Conservation (phyloP, 2,113 vertebrate species). For the Miniopterus natalensis region DNA sequence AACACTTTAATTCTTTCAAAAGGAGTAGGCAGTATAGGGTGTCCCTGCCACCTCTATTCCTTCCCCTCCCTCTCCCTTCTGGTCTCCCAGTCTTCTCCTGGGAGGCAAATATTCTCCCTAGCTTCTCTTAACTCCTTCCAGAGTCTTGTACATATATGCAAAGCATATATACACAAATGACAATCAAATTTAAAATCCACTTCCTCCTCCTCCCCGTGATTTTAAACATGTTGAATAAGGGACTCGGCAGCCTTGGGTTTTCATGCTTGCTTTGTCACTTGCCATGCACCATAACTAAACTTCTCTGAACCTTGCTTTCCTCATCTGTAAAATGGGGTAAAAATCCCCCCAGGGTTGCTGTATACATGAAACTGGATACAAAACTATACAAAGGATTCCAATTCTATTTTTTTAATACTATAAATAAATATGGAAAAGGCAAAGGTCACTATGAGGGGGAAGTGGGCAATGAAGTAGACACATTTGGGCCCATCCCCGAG, state of each 20-base stretch:
- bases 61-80: not conserved
- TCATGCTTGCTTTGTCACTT: constrained; percentile 24
- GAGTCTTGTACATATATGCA: constrained; percentile 3
- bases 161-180: constrained; percentile 55
- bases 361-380: not conserved
- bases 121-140: constrained; percentile 39
- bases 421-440: constrained; percentile 36
- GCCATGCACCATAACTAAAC: not conserved
- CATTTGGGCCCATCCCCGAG: not conserved
- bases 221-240: not conserved
- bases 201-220: not conserved
- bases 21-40: not conserved
- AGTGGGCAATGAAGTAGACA: not conserved
- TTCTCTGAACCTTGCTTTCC: constrained; percentile 6
- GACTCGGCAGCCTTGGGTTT: not conserved
- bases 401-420: constrained; percentile 7
- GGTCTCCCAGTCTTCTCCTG: not conserved
- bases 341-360: not conserved
- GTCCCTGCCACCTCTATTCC: not conserved
- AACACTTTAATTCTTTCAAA: not conserved
- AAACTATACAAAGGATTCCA: not conserved
- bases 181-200: constrained; percentile 69
- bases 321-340: constrained; percentile 46
- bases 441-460: not conserved
- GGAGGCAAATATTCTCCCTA: not conserved